Base-by-base conservation (phyloP, 2,797 vertebrate species). In the Serranus cabrilla region DNA sequence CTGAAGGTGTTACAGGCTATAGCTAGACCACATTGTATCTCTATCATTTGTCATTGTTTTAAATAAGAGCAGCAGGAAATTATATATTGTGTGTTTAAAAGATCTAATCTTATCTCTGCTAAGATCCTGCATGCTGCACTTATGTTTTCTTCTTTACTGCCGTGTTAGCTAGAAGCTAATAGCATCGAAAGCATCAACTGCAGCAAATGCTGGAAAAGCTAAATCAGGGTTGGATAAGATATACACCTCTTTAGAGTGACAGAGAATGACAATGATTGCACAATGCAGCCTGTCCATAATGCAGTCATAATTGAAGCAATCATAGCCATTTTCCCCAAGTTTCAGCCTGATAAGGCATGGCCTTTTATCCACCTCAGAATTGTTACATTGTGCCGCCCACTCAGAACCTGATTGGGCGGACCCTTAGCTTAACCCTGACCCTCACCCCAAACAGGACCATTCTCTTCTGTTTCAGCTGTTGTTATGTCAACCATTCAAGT, bases 321-420 rank as follows among this genome's bases (percentile, higher is more conserved):
- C 47, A 27, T 12, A 21, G 17, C 37, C 56, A 42, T 11, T 42
- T 58, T 13, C 21, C 23, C 8, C 23, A 43, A 46, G 12, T 51
- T 23, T 7, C 12, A 27, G 11, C 40, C n/a, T 76, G 25, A 42
- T 34, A 20, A 39, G 11, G 50, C 21, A 16, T 57, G 7, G 18
- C 54, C 51, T 50, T 60, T 18, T 31, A 7, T n/a, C 49, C 59
- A 50, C 5, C 57, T 18, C 39, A 59, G 8, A 45, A 11, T 6
- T 37, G 17, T 27, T 39, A 52, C 18, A 54, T 62, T 42, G 55
- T 54, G 25, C 40, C 11, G 1, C 16, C 23, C 25, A 12, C 61
- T 27, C 64, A 71, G 47, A 64, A 13, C 12, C 37, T 71, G 70
- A 77, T 60, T 71, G 56, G 56, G 71, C 21, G n/a, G 21, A 65